Conservation (phyloP, 1,140 invertebrate species). For the Drosophila repleta region DNA sequence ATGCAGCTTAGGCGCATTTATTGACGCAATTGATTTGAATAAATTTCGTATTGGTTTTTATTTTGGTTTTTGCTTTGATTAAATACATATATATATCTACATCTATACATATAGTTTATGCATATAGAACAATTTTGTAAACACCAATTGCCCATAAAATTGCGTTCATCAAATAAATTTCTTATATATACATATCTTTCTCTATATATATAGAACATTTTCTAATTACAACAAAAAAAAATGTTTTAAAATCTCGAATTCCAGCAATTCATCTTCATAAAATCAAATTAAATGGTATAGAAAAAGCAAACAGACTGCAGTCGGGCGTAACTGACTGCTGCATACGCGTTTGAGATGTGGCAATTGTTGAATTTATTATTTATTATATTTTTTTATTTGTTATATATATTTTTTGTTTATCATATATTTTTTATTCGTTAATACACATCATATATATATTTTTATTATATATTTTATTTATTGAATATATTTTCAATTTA, state of each 20-base stretch:
- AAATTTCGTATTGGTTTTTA: slow-evolving; percentile 43
- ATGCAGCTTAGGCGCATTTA: slow-evolving; percentile 59
- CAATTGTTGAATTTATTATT: no score
- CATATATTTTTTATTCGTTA: no score
- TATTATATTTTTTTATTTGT: no score
- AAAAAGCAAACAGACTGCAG: background rate
- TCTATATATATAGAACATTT: slow-evolving; percentile 28
- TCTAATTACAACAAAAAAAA: slow-evolving; percentile 62
- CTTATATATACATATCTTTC: slow-evolving; percentile 8
- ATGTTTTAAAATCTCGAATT: no score
- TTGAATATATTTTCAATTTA: no score
- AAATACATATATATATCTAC: slow-evolving; percentile 21
- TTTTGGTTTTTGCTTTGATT: slow-evolving; percentile 64
- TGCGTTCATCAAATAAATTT: slow-evolving; percentile 39
- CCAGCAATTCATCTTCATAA: slow-evolving; percentile 49
- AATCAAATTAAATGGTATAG: slow-evolving; percentile 6
- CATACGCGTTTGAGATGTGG: no score
- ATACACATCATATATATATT: no score
- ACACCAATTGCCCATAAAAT: slow-evolving; percentile 63
- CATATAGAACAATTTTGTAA: slow-evolving; percentile 52
- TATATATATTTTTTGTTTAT: no score
- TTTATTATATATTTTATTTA: no score
- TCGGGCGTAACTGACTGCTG: no score
- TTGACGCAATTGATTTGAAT: slow-evolving; percentile 76
- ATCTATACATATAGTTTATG: slow-evolving; percentile 18